A percentile compares a stretch with the other conserved stretches of the same genome.
Evolutionary conservation across 1,140 invertebrate genomes (phyloP).

Genomic region (Metaphire vulgaris): DNA sequence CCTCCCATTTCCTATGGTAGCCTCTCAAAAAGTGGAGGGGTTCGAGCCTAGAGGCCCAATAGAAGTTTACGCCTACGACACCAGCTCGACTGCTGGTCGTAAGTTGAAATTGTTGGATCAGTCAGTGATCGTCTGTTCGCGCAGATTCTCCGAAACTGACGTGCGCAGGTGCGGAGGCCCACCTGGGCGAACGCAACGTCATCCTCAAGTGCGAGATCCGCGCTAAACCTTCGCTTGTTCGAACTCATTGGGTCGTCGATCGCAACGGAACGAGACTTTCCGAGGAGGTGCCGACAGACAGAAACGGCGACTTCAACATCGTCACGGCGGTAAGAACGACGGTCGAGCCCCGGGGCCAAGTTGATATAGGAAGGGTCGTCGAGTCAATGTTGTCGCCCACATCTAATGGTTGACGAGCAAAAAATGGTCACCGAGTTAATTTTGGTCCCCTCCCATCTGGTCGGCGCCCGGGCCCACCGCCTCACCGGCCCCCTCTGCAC

Average conservation of each 20-base stretch:
- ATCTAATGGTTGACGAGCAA: too few relatives aligned
- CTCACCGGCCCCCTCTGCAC: too few relatives aligned
- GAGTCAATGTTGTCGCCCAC: too few relatives aligned
- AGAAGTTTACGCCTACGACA: not conserved
- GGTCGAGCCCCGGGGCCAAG: too few relatives aligned
- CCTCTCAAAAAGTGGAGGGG: not conserved
- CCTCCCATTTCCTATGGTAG: not conserved
- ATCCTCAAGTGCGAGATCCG: conserved; percentile 10
- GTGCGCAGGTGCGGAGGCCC: not conserved
- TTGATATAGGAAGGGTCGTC: too few relatives aligned
- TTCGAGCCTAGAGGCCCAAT: not conserved
- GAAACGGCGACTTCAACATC: not conserved
- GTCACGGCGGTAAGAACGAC: not conserved
- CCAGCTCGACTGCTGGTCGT: not conserved
- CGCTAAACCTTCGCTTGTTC: conserved; percentile 6
- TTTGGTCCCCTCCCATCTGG: too few relatives aligned
- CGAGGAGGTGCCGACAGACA: not conserved
- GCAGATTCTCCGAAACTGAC: not conserved
- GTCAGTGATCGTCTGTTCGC: not conserved
- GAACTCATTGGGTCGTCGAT: conserved; percentile 10
- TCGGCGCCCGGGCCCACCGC: too few relatives aligned
- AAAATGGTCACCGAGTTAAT: too few relatives aligned
- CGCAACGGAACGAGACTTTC: not conserved
- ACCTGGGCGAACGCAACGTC: conserved; percentile 9
- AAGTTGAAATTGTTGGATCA: not conserved